Evolutionary conservation across 2,888 invertebrate genomes (phyloP).

Genomic region (Pilophorus perplexus): DNA sequence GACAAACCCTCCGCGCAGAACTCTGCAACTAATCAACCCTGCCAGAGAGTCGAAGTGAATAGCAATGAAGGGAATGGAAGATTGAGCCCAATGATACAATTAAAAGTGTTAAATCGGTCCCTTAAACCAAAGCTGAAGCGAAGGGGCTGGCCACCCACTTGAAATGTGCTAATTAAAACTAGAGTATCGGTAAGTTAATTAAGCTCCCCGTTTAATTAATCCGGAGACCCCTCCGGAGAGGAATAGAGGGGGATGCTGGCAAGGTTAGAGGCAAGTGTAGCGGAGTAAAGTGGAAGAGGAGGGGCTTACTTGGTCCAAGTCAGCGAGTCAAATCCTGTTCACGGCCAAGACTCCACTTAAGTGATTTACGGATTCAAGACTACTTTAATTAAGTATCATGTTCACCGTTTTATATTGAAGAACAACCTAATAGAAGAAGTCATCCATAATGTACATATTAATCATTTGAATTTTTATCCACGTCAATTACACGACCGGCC

Average conservation of each 20-base stretch:
- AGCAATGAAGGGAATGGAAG: too few relatives aligned
- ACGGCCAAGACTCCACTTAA: conserved; percentile 25
- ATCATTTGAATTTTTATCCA: too few relatives aligned
- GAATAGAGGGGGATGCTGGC: background rate
- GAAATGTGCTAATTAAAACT: conserved; percentile 39
- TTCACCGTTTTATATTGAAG: too few relatives aligned
- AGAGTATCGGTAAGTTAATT: conserved; percentile 39
- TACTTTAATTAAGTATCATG: conserved; percentile 34
- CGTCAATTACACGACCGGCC: too few relatives aligned
- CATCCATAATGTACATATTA: too few relatives aligned
- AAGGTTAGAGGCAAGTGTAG: background rate
- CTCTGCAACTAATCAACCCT: too few relatives aligned
- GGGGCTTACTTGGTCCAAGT: conserved; percentile 30
- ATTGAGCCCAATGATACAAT: conserved; percentile 31
- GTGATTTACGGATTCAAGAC: conserved; percentile 26
- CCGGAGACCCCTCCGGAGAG: conserved; percentile 9
- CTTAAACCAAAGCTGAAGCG: conserved; percentile 30
- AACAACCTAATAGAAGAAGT: too few relatives aligned
- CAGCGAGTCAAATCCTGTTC: conserved; percentile 36
- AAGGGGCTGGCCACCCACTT: conserved; percentile 2
- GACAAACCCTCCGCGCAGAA: too few relatives aligned
- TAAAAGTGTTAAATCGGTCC: conserved; percentile 37
- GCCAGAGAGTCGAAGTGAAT: too few relatives aligned
- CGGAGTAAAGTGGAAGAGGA: background rate
- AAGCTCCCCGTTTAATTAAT: conserved; percentile 35